phyloP scores from a whole-genome alignment of 1,140 invertebrate species.

The Hyles euphorbiae region DNA sequence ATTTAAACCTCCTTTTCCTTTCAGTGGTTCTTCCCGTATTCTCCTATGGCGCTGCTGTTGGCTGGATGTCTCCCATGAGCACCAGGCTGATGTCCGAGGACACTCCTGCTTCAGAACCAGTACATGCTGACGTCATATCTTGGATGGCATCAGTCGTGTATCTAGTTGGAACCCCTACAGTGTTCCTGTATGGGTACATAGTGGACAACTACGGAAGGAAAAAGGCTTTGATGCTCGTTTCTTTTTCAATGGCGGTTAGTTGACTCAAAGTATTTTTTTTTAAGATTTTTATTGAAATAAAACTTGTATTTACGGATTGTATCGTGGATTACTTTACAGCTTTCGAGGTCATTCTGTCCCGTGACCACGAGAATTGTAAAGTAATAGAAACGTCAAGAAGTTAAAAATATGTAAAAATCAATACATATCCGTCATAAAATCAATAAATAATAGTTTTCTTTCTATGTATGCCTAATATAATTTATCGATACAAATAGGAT shows the following conservation, averaged over 20 bases:
- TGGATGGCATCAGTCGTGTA: constrained; percentile 67
- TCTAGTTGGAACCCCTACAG: constrained; percentile 53
- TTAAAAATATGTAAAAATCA: no score
- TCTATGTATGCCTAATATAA: no score
- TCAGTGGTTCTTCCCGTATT: constrained; percentile 63
- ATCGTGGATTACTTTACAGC: neutral
- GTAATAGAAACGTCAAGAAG: no score
- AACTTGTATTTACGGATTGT: neutral
- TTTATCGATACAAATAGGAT: no score
- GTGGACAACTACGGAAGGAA: constrained; percentile 64
- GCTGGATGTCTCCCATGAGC: constrained; percentile 65
- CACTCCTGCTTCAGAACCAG: constrained; percentile 38
- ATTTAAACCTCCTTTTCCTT: constrained; percentile 11
- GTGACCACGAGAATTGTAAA: no score
- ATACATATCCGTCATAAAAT: no score
- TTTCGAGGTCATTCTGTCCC: no score
- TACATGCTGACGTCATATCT: constrained; percentile 53
- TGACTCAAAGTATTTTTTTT: neutral
- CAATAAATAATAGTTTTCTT: no score
- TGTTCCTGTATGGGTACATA: constrained; percentile 59
- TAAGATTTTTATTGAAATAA: neutral
- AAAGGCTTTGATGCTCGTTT: constrained; percentile 51
- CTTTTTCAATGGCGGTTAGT: constrained; percentile 57
- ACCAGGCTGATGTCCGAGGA: constrained; percentile 50
- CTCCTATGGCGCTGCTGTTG: constrained; percentile 57